Evolutionary conservation across 2,113 vertebrate genomes (phyloP), one percentile per base, ranked within the genome.

Genomic region (Vidua chalybeata): DNA sequence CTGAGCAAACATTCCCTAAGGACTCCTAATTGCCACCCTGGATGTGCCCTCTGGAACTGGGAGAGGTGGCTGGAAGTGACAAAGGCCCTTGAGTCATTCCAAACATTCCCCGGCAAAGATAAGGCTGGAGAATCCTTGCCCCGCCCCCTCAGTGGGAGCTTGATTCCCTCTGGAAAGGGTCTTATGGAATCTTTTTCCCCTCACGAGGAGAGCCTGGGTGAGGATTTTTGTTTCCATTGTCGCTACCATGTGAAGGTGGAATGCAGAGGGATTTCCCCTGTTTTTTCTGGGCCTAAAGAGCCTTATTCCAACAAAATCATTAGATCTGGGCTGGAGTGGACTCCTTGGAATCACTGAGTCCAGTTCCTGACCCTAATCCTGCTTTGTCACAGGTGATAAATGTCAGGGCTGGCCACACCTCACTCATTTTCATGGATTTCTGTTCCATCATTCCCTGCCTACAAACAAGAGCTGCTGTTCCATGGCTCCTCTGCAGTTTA

Each of bases 121-220:
- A 66, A 22, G 33, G 10, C 16, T 84, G 64, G 69, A 63, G 49
- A 64, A 76, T 17, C 71, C 9, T 46, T 15, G 20, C 4, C 2
- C 1, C n/a, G n/a, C n/a, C 14, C 49, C 49, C 26, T 73, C 59
- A 6, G 5, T 69, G 24, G 28, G 20, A 7, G 30, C 6, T 43
- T 41, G 49, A 10, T 69, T 10, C 24, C 37, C 27, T 67, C 13
- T 52, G 66, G 62, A 18, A 78, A n/a, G 9, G 21, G 4, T 91
- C 21, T 30, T 43, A 5, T 2, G 61, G 18, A 37, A 33, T 74
- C 13, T 71, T 59, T 17, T 75, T 26, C 7, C 15, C 15, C 19
- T 72, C 8, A 4, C 0, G 2, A n/a, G 48, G 27, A 58, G 17
- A 7, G 16, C 1, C 21, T 43, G 45, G 20, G 16, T 13, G 46